Percentiles rank a stretch among this genome's conserved stretches.
Conservation (phyloP, 2,888 invertebrate species). For the Leptopterna dolabrata region DNA sequence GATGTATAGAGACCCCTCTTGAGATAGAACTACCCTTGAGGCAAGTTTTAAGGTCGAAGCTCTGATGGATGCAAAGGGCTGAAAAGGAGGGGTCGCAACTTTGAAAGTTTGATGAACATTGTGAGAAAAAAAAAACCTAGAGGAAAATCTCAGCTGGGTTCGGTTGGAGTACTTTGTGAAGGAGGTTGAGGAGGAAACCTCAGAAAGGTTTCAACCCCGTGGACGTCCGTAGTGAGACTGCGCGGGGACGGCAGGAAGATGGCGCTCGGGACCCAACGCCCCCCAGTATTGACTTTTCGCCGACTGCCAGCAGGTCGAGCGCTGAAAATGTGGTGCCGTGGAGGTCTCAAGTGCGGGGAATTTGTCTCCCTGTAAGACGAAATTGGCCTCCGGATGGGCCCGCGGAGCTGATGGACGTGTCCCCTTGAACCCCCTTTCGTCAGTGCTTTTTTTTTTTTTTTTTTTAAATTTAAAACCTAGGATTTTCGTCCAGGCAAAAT, state of each 20-base stretch:
- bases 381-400: neutral
- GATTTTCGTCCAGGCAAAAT: constrained; percentile 23
- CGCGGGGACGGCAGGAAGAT: constrained; percentile 11
- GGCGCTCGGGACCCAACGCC: constrained; percentile 28
- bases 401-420: constrained; percentile 20
- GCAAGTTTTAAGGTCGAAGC: neutral
- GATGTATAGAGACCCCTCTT: neutral
- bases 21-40: neutral
- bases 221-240: neutral
- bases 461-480: neutral
- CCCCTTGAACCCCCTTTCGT: neutral
- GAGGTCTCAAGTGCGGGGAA: constrained; percentile 28
- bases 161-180: neutral
- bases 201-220: neutral
- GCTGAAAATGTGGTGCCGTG: constrained; percentile 31
- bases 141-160: neutral
- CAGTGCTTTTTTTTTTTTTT: neutral
- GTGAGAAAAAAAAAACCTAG: neutral
- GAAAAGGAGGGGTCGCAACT: neutral
- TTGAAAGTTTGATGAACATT: neutral
- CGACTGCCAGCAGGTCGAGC: constrained; percentile 36
- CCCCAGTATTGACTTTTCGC: constrained; percentile 52
- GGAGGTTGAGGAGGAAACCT: neutral
- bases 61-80: neutral
- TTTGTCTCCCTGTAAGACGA: neutral